Conservation (phyloP, 2,888 invertebrate genomes). For the Tholera decimalis region DNA sequence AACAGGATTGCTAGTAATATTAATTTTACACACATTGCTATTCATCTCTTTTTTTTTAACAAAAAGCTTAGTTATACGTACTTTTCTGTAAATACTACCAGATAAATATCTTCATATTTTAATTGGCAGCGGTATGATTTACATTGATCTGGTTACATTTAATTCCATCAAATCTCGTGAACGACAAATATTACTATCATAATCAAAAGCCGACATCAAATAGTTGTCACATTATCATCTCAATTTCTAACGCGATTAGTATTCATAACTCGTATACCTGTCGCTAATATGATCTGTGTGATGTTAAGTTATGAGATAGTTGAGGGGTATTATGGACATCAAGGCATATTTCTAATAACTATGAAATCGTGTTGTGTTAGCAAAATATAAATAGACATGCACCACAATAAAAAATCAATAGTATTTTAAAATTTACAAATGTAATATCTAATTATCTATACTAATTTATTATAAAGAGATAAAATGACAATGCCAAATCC, state of each 20-base stretch:
- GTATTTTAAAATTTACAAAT: too few relatives aligned
- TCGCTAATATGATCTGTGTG: conserved; percentile 59
- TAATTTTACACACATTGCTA: too few relatives aligned
- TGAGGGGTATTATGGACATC: neutral
- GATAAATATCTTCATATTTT: conserved; percentile 1
- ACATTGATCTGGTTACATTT: conserved; percentile 17
- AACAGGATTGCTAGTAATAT: too few relatives aligned
- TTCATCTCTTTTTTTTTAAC: too few relatives aligned
- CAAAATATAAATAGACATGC: too few relatives aligned
- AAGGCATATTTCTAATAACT: neutral
- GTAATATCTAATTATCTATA: too few relatives aligned
- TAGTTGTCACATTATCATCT: conserved; percentile 67
- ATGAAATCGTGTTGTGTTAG: neutral
- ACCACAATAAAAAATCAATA: too few relatives aligned
- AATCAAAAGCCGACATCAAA: conserved; percentile 55
- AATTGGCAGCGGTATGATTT: neutral
- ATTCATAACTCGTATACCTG: conserved; percentile 73
- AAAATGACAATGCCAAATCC: too few relatives aligned
- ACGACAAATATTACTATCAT: conserved; percentile 22
- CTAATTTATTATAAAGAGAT: too few relatives aligned
- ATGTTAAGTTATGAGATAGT: conserved; percentile 37
- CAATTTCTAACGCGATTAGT: conserved; percentile 73
- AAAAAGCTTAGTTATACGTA: too few relatives aligned
- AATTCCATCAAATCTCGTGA: conserved; percentile 22
- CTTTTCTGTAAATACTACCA: too few relatives aligned